Percentiles rank a stretch among this genome's conserved stretches.
Conservation (phyloP, 2,113 vertebrate species). For the Myanophis thanlyinensis region DNA sequence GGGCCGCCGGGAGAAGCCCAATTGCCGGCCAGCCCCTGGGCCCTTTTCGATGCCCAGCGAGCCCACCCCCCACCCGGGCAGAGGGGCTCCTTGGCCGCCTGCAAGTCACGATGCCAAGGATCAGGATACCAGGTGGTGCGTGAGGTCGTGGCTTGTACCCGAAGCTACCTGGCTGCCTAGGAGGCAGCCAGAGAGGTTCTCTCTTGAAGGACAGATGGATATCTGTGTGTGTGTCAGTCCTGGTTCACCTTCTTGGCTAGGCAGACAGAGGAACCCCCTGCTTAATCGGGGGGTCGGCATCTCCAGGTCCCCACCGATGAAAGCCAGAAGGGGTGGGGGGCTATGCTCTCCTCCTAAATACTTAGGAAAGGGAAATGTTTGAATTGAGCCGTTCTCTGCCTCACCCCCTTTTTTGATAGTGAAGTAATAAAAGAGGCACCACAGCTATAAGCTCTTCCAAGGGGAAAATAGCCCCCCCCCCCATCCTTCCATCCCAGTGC, state of each 20-base stretch:
- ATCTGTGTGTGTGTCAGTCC: no score
- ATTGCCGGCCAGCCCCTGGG: not conserved
- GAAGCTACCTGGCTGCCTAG: not conserved
- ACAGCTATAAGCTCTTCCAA: not conserved
- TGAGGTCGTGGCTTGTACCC: not conserved
- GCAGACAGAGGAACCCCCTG: not conserved
- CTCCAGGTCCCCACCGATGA: not conserved
- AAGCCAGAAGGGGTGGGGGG: not conserved
- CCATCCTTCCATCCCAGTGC: not conserved
- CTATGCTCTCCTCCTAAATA: not conserved
- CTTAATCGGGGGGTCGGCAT: not conserved
- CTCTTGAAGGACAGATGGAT: no score
- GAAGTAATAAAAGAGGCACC: no score
- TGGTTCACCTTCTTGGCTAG: not conserved
- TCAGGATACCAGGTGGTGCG: no score
- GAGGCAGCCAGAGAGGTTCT: no score
- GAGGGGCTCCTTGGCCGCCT: no score
- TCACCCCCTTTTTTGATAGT: no score
- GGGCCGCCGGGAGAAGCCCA: no score
- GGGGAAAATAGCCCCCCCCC: not conserved
- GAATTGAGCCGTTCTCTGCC: no score
- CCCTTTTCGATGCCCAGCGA: not conserved
- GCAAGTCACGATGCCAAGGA: no score
- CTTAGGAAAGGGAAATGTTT: not conserved
- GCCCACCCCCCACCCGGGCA: no score